A percentile compares a stretch with the other conserved stretches of the same genome.
Evolutionary conservation across 2,888 invertebrate genomes (phyloP).

Genomic region (Aleiodes leptofemur): DNA sequence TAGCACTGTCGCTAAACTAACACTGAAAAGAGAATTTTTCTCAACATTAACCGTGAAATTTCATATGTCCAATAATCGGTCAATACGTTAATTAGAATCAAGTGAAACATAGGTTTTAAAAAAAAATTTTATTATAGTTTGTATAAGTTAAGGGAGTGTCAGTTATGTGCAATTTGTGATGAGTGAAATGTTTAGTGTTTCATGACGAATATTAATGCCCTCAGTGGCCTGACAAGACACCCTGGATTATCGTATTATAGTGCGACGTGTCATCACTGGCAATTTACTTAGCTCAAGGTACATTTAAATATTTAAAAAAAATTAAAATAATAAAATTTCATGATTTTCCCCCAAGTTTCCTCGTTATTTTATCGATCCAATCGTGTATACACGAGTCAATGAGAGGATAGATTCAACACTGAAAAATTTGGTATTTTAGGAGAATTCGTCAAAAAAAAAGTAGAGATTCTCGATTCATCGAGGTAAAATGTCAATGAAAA

Average conservation of each 20-base stretch:
- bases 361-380: background rate
- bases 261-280: conserved; percentile 58
- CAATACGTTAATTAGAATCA: background rate
- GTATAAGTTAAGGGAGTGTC: background rate
- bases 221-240: conserved; percentile 55
- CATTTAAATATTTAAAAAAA: conserved; percentile 38
- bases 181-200: conserved; percentile 64
- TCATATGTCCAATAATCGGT: background rate
- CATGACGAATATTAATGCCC: conserved; percentile 65
- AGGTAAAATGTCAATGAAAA: conserved; percentile 7
- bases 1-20: conserved; percentile 58
- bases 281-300: conserved; percentile 61
- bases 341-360: no score
- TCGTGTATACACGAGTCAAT: background rate
- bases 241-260: conserved; percentile 57
- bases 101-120: background rate
- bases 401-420: conserved; percentile 6
- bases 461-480: conserved; percentile 20
- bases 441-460: background rate
- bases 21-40: conserved; percentile 42
- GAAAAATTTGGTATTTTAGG: background rate
- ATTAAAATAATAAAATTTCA: no score
- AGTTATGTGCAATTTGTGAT: conserved; percentile 39
- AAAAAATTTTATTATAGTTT: background rate
- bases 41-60: conserved; percentile 38